Conservation (phyloP, 2,797 vertebrate species). For the Scolopax rusticola region DNA sequence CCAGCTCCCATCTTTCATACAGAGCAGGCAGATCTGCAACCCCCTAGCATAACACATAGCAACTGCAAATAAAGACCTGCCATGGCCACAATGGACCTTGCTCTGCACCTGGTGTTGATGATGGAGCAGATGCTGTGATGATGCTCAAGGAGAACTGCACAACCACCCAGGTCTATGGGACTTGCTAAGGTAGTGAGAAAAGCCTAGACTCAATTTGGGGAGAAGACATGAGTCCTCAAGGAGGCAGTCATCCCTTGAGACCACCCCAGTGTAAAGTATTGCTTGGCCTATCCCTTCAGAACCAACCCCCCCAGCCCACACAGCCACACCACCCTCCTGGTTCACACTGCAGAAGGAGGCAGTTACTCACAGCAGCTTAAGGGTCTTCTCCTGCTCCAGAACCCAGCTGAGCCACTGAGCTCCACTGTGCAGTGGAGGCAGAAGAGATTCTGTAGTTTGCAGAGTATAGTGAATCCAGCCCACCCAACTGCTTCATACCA, state of each 20-base stretch:
- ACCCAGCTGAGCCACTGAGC: not conserved
- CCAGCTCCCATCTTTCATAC: not conserved
- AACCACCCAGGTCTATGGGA: not conserved
- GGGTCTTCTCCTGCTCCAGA: not conserved
- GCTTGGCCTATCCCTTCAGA: not conserved
- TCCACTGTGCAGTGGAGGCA: not conserved
- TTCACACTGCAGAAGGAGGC: not conserved
- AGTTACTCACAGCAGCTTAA: not conserved
- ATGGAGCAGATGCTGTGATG: fast-evolving
- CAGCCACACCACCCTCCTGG: not conserved
- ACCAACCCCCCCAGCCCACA: not conserved
- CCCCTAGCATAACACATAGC: not conserved
- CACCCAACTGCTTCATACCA: not conserved
- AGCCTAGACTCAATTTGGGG: not conserved
- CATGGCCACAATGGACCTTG: not conserved
- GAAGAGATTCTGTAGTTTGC: not conserved
- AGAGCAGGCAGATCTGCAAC: not conserved
- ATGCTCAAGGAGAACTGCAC: not conserved
- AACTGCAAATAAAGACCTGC: not conserved
- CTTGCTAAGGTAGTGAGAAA: not conserved
- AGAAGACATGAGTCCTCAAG: not conserved
- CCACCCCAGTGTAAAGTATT: not conserved
- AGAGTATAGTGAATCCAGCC: not conserved
- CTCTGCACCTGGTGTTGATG: not conserved
- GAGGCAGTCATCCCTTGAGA: not conserved